phyloP scores from a whole-genome alignment of 92 coral and sea anemone species.

The Heteractis magnifica region DNA sequence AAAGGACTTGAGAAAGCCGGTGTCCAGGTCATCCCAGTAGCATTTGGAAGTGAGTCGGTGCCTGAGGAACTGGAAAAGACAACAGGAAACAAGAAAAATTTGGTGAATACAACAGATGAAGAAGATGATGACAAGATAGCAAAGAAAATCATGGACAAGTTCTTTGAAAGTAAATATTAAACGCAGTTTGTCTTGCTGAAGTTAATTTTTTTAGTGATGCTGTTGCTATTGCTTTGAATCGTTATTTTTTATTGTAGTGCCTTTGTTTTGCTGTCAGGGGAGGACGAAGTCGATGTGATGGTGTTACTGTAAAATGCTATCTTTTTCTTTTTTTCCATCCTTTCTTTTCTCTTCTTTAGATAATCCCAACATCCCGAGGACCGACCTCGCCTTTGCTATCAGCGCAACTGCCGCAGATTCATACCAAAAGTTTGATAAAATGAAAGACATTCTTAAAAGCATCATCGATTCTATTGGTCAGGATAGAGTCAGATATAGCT shows the following conservation, averaged over 20 bases:
- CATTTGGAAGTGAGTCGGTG: constrained; percentile 57
- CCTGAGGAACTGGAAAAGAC: constrained; percentile 50
- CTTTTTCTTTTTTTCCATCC: not conserved
- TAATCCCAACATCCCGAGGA: constrained; percentile 51
- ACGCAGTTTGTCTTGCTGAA: not conserved
- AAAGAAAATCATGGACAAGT: constrained; percentile 59
- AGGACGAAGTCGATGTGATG: no score
- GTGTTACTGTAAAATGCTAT: not conserved
- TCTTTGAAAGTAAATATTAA: constrained; percentile 50
- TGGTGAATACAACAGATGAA: constrained; percentile 45
- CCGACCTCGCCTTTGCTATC: constrained; percentile 69
- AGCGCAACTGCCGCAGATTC: constrained; percentile 57
- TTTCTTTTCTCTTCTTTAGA: constrained; percentile 24
- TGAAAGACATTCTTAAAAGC: constrained; percentile 60
- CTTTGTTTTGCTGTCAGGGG: not conserved
- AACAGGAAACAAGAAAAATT: constrained; percentile 53
- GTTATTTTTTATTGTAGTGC: not conserved
- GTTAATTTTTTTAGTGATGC: not conserved
- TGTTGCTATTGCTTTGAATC: not conserved
- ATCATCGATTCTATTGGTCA: constrained; percentile 58
- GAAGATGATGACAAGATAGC: constrained; percentile 55
- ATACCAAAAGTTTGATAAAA: constrained; percentile 40
- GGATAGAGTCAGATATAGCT: constrained; percentile 57
- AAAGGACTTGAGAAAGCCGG: constrained; percentile 48
- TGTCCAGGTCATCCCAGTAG: constrained; percentile 67